Percentiles rank a stretch among this genome's conserved stretches.
phyloP scores from a whole-genome alignment of 2,113 vertebrate genomes.

The Talpa occidentalis region DNA sequence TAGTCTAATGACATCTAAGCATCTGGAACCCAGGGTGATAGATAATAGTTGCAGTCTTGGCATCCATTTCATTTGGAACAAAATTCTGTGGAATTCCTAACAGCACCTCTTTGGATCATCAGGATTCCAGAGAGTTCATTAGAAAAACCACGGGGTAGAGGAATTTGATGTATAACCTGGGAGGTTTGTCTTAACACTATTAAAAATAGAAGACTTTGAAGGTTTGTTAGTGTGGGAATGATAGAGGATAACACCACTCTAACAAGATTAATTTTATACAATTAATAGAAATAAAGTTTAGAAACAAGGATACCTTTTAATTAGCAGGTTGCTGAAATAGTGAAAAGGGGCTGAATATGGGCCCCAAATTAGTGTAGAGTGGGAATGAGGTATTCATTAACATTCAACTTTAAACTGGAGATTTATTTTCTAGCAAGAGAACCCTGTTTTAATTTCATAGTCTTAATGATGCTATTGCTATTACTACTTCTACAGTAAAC shows the following conservation, averaged over 20 bases:
- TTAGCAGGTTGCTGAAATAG: background rate
- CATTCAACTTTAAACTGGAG: background rate
- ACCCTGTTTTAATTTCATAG: background rate
- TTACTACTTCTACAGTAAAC: background rate
- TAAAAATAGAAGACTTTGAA: constrained; percentile 9
- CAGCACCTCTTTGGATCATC: background rate
- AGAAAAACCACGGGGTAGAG: background rate
- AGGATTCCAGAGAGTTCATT: background rate
- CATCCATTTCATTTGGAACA: background rate
- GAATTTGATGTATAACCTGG: background rate
- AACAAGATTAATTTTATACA: background rate
- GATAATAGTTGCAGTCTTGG: background rate
- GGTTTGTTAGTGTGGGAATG: background rate
- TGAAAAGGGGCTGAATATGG: background rate
- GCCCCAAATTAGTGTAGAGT: background rate
- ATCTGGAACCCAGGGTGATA: background rate
- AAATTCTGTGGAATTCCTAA: background rate
- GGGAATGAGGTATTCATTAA: background rate
- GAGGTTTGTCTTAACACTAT: background rate
- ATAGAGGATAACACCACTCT: background rate
- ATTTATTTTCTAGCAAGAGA: constrained; percentile 2
- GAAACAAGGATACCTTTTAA: background rate
- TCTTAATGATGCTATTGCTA: background rate
- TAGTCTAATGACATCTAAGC: background rate
- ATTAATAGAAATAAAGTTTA: background rate